Base-by-base conservation (phyloP, 2,888 invertebrate genomes). In the Rhagonycha fulva region DNA sequence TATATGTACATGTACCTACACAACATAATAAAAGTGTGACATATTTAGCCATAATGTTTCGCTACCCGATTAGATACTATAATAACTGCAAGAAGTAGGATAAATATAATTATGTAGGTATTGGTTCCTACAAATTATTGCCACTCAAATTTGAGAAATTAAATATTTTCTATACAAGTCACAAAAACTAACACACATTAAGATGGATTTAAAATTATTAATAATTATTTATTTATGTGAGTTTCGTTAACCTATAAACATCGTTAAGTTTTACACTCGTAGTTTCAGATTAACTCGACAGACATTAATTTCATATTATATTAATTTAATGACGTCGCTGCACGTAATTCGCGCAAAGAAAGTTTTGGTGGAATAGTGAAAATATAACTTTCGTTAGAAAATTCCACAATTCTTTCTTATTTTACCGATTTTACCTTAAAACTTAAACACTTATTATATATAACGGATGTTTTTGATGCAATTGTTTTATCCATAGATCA, bases 191-290 rank as follows among this genome's bases (percentile, higher is more conserved):
- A 28, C 9, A 9, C 9, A 32, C 12, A 12, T 47, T 47, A 63
- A 24, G 30, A 75, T 75, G 72, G 28, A 12, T 77, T 74, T 77
- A 70, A 73, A 77, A 77, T 70, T 47, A 67, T 77, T 70, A 70
- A 72, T 47, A 47, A 47, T 47, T 47, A n/a, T 12, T 70, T 70
- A 75, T 72, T 75, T 71, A 68, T 70, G 72, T 62, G 71, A 72
- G 75, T 77, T 77, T 77, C 70, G 75, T 72, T 77, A 77, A 75
- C 77, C 77, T 72, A 77, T 75, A 77, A 77, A 75, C 77, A 75
- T 75, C 75, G 75, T 75, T 75, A 72, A 23, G 63, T 62, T 28
- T 67, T 30, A 28, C 67, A 72, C 72, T 24, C 23, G 23, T 47
- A 67, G 68, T 61, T 71, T 71, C 26, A 47, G 62, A 67, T 68